Evolutionary conservation across 2,113 vertebrate genomes (phyloP), one percentile per base, ranked within the genome.

Genomic region (Malurus alboscapulatus): DNA sequence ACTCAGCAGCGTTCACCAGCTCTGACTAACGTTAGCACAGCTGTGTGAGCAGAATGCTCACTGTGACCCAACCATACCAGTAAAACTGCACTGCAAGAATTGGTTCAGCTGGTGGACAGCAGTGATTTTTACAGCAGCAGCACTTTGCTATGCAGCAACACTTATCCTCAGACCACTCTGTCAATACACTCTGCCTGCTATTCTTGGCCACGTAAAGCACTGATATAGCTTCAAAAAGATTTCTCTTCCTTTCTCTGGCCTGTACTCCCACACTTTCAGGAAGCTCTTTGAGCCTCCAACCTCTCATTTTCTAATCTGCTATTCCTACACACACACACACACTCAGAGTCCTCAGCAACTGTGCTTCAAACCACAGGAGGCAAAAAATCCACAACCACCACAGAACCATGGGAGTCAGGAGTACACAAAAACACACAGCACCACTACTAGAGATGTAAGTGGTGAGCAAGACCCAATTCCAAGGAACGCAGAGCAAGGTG

Each of bases 201-300:
- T 96, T 96, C 75, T 83, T 20, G 75, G 85, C 67, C 1, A 4
- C 26, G 58, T 51, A 90, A 86, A 94, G 92, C 79, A 86, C 59
- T 48, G 76, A 96, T 90, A 96, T 0, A 90, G 63, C 88, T 96
- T 95, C 95, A 96, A 95, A 96, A 92, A 90, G 88, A 94, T 77
- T 67, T 51, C 68, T 91, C 91, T 96, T 96, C 92, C 96, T 92
- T 90, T 96, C 93, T 47, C 59, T 81, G 88, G 76, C 68, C 73
- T 68, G 51, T 42, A 93, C 93, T 88, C 93, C 96, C 93, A 96
- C 93, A 90, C 87, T 88, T 88, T 93, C 93, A 93, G 95, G 94
- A 96, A 96, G 92, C 91, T 81, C 74, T 57, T 27, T 90, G 78
- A 93, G 93, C 67, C 54, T 96, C 74, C 86, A 84, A 58, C 84